These are phyloP conservation scores for Holacanthus passer DNA, from an alignment of 2,113 vertebrate species.

Conservation along the genomic window DNA sequence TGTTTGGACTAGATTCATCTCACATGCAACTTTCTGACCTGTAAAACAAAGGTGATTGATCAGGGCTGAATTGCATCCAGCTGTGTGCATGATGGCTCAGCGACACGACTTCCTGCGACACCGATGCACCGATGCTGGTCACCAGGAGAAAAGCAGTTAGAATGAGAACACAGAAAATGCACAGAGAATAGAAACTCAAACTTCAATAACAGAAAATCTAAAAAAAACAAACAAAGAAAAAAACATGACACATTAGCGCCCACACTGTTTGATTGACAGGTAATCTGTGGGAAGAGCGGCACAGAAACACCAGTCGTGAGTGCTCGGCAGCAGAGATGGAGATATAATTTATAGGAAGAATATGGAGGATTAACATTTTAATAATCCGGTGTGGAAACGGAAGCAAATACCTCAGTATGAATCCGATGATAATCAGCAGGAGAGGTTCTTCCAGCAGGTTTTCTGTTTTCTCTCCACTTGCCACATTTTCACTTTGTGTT, in stretches of 20 bases:
- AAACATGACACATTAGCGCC: neutral
- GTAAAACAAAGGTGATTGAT: neutral
- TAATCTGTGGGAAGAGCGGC: neutral
- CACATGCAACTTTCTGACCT: neutral
- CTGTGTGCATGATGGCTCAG: neutral
- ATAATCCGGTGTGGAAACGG: neutral
- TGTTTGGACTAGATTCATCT: neutral
- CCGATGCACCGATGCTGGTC: neutral
- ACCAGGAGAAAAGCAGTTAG: neutral
- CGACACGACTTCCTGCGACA: neutral
- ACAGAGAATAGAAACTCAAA: neutral
- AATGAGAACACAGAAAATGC: conserved; percentile 1
- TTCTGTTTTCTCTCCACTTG: neutral
- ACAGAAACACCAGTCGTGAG: neutral
- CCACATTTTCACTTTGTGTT: no score
- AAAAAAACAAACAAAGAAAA: neutral
- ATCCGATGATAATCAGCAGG: neutral
- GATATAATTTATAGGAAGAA: neutral
- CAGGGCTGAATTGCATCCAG: neutral
- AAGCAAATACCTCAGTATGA: neutral
- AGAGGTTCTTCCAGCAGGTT: neutral
- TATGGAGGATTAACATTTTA: neutral
- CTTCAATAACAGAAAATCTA: conserved; percentile 7
- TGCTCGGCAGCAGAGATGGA: conserved; percentile 3
- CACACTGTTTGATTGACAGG: conserved; percentile 29